Evolutionary conservation across 2,888 invertebrate species (phyloP).

Genomic region (Cylindroiulus punctatus): DNA sequence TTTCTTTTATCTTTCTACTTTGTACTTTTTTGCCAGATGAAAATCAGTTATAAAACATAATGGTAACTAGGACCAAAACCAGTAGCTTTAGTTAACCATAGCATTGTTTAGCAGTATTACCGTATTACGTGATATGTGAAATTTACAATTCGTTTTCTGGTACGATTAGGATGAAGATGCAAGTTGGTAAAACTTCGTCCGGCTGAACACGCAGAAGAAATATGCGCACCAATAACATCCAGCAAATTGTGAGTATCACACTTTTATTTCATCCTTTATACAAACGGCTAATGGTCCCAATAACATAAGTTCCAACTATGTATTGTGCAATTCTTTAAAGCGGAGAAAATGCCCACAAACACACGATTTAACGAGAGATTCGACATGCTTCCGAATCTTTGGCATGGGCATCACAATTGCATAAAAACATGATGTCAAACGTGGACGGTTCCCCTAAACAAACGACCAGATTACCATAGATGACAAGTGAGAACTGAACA

Average conservation of each 20-base stretch:
- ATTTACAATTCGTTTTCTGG: neutral
- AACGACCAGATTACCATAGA: no score
- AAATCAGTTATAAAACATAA: neutral
- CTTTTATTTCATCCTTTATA: conserved; percentile 8
- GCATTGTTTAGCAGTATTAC: neutral
- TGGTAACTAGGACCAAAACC: neutral
- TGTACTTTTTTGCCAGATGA: neutral
- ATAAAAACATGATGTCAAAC: neutral
- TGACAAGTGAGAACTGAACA: no score
- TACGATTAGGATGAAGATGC: conserved; percentile 1
- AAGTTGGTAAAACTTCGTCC: neutral
- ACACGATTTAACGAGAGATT: neutral
- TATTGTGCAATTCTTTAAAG: neutral
- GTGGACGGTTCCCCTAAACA: no score
- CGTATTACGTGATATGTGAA: neutral
- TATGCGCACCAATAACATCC: neutral
- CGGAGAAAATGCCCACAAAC: neutral
- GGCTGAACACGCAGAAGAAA: neutral
- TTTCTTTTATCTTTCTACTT: neutral
- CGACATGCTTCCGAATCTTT: neutral
- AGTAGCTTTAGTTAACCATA: neutral
- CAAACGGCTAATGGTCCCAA: conserved; percentile 17
- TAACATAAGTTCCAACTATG: neutral
- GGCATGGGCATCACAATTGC: neutral
- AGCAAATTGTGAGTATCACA: conserved; percentile 1